Evolutionary conservation across 2,113 vertebrate species (phyloP).

Genomic region (Oxyruncus cristatus): DNA sequence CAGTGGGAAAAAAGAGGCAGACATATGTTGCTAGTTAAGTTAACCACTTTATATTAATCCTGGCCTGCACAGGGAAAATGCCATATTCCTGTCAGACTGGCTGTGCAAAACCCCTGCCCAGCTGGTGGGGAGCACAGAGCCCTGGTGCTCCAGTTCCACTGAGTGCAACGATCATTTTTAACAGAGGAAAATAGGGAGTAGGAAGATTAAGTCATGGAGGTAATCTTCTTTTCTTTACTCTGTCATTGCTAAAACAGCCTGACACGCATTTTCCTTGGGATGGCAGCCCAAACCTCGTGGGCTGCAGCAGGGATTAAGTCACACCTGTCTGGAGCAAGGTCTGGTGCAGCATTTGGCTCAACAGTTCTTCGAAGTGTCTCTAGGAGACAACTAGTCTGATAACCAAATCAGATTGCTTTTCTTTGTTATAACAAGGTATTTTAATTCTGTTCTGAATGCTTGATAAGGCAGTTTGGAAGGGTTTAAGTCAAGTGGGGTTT

Average conservation of each 20-base stretch:
- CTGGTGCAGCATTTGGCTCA: neutral
- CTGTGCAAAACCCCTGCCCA: neutral
- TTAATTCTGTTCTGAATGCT: neutral
- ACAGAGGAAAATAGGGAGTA: neutral
- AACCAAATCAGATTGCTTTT: neutral
- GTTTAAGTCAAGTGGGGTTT: neutral
- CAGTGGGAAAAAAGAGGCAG: constrained; percentile 38
- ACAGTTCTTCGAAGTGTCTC: neutral
- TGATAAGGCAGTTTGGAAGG: neutral
- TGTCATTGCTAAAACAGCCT: neutral
- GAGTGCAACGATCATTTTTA: neutral
- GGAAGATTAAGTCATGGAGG: neutral
- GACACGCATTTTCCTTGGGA: accelerated
- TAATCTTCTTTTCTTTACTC: neutral
- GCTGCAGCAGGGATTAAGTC: neutral
- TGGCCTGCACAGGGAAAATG: neutral
- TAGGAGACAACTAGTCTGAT: neutral
- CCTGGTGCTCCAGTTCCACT: neutral
- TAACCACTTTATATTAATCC: constrained; percentile 37
- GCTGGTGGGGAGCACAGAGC: neutral
- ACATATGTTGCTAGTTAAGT: constrained; percentile 56
- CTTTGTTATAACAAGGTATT: neutral
- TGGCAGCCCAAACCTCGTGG: neutral
- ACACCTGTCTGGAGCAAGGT: neutral
- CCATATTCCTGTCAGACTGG: neutral